Base-by-base conservation (phyloP, 2,888 invertebrate genomes). In the Incurvaria masculella region DNA sequence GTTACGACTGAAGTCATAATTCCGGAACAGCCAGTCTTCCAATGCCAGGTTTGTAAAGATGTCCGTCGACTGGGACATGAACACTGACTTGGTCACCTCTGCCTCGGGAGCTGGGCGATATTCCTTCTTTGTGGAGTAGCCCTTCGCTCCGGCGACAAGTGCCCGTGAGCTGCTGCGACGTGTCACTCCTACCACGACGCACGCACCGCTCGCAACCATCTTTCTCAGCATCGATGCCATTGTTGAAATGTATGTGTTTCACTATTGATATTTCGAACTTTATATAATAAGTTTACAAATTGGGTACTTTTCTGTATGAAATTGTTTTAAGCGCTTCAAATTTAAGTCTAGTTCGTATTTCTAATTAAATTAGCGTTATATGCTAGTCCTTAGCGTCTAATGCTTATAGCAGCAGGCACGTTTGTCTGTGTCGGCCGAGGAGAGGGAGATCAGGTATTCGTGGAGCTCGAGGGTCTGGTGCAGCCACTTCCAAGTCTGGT, bases 401-500 rank as follows among this genome's bases (percentile, higher is more conserved):
- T 66, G 65, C 61, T 55, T 61, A 56, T 59, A 53, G 54, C 59
- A 61, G 56, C 65, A 65, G 59, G 72, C 71, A 60, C 2, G 17
- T 33, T 52, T 59, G 70, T 88, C 84, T 73, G 87, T 85, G 73
- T 88, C 85, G 63, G 87, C 86, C 58, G 89, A 81, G 55, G 87
- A 88, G 61, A 91, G 83, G 60, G 89, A 85, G 74, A 92, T 89
- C 63, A 94, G 81, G 65, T 91, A 91, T 63, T 92, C 90, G 83
- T 94, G 93, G 52, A 93, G 83, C 61, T 87, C 88, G 64, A 90
- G 88, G 56, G 93, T 94, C 73, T 92, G 92, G 72, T 94, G 93
- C 71, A 94, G 80, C 93, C 93, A 94, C 92, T 93, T 93, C 89
- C 91, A 93, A 68, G 93, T 94, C 79, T 92, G 92, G 79, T 93